Conservation (phyloP, 2,888 invertebrate species). For the Ceraclea dissimilis region DNA sequence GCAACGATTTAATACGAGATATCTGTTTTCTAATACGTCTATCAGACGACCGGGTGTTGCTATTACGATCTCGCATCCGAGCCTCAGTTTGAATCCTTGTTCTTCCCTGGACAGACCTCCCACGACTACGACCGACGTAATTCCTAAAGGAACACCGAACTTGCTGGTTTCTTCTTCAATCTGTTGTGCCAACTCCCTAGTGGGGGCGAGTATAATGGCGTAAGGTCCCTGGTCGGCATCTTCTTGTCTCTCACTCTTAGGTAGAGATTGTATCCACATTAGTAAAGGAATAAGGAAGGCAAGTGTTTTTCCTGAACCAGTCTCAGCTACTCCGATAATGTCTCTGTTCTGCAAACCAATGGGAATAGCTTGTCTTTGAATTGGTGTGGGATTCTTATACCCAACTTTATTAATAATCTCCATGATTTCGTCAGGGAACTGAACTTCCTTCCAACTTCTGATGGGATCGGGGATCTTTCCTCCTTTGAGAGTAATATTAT, state of each 20-base stretch:
- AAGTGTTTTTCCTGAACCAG: conserved; percentile 97
- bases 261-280: conserved; percentile 96
- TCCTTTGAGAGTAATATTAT: conserved; percentile 96
- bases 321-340: conserved; percentile 99
- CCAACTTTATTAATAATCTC: conserved; percentile 93
- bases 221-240: conserved; percentile 95
- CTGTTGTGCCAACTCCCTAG: conserved; percentile 98
- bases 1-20: conserved; percentile 93
- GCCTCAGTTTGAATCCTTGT: conserved; percentile 90
- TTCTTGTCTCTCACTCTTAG: conserved; percentile 87
- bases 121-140: conserved; percentile 96
- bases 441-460: conserved; percentile 90
- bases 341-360: conserved; percentile 92
- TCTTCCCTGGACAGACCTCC: conserved; percentile 96
- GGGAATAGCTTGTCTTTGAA: conserved; percentile 98
- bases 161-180: conserved; percentile 99
- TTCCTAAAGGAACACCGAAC: conserved; percentile 88
- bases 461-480: conserved; percentile 96
- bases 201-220: conserved; percentile 97
- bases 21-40: conserved; percentile 96
- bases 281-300: conserved; percentile 96
- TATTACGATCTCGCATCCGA: conserved; percentile 99
- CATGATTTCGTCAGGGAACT: conserved; percentile 80
- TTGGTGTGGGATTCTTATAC: conserved; percentile 97
- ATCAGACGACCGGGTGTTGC: conserved; percentile 99